Evolutionary conservation across 2,888 invertebrate genomes (phyloP).

Genomic region (Ecliptopera silaceata): DNA sequence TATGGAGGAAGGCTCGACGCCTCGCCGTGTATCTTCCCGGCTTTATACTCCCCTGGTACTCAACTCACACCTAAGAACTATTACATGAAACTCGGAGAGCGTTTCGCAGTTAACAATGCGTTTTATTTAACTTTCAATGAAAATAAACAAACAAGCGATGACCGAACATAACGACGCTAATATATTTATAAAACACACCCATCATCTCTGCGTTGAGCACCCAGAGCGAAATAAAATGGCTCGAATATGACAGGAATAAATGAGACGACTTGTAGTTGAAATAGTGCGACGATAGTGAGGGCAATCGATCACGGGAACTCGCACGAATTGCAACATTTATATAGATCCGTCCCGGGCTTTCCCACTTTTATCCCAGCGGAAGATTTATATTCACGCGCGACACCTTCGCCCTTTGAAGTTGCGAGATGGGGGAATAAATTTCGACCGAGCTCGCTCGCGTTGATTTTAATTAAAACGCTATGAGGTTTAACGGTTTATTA

Average conservation of each 20-base stretch:
- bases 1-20: conserved; percentile 60
- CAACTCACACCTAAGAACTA: conserved; percentile 44
- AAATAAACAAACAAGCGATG: conserved; percentile 48
- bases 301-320: conserved; percentile 70
- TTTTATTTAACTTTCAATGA: conserved; percentile 46
- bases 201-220: conserved; percentile 51
- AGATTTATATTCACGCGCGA: conserved; percentile 76
- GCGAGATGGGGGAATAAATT: conserved; percentile 71
- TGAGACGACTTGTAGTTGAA: conserved; percentile 71
- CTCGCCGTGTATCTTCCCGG: conserved; percentile 56
- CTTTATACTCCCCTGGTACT: conserved; percentile 56
- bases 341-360: conserved; percentile 64
- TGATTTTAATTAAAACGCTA: conserved; percentile 77
- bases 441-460: conserved; percentile 56
- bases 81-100: conserved; percentile 31
- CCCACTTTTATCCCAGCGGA: conserved; percentile 65
- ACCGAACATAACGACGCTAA: conserved; percentile 26
- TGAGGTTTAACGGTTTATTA: conserved; percentile 59
- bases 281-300: conserved; percentile 65
- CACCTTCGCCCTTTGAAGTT: conserved; percentile 79
- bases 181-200: conserved; percentile 54
- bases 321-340: conserved; percentile 74
- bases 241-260: conserved; percentile 72
- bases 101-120: conserved; percentile 40
- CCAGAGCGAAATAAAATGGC: conserved; percentile 55